Evolutionary conservation across 1,140 invertebrate genomes (phyloP).

Genomic region (fruit fly (Drosophila melanogaster)): Release_6_plus_ISO1_MT NT_033777.3:18587501-18588000

Average conservation of each 20-base stretch:
- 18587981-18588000: slow-evolving; percentile 6
- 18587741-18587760: slow-evolving; percentile 95
- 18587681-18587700: slow-evolving; percentile 93
- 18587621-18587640: slow-evolving; percentile 99
- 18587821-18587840: slow-evolving; percentile 32
- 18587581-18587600: slow-evolving; percentile 98
- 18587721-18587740: slow-evolving; percentile 94
- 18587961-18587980: slow-evolving; percentile 67
- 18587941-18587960: slow-evolving; percentile 71
- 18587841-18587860: slow-evolving; percentile 79
- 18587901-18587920: slow-evolving; percentile 86
- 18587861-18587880: slow-evolving; percentile 84
- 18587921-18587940: slow-evolving; percentile 72
- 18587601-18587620: slow-evolving; percentile 97
- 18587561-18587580: slow-evolving; percentile 97
- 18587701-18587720: slow-evolving; percentile 94
- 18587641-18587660: slow-evolving; percentile 99
- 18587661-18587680: slow-evolving; percentile 97
- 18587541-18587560: slow-evolving; percentile 99
- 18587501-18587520: slow-evolving; percentile 97
- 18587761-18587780: slow-evolving; percentile 97
- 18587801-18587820: slow-evolving; percentile 84
- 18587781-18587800: slow-evolving; percentile 98
- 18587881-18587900: slow-evolving; percentile 86
- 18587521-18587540: slow-evolving; percentile 98